Percentiles rank a stretch among this genome's conserved stretches.
Conservation (phyloP, 2,888 invertebrate species). For the Yponomeuta evonymella region DNA sequence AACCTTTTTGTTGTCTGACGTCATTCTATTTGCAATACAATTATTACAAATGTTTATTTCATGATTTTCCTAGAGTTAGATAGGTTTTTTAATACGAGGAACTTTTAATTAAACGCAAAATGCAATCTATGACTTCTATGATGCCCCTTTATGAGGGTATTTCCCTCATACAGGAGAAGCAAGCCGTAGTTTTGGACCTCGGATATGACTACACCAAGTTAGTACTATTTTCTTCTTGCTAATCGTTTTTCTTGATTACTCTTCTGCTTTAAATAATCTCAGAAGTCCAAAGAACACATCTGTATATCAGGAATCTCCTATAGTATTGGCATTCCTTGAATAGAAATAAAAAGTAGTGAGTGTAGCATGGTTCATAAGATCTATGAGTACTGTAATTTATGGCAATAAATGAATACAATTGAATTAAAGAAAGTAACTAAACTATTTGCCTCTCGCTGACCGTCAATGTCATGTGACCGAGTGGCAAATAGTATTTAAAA, state of each 20-base stretch:
- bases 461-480: neutral
- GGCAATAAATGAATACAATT: too few relatives aligned
- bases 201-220: constrained; percentile 95
- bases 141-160: constrained; percentile 90
- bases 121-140: constrained; percentile 24
- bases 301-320: too few relatives aligned
- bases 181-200: constrained; percentile 92
- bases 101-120: neutral
- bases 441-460: neutral
- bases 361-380: too few relatives aligned
- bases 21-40: too few relatives aligned
- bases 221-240: constrained; percentile 33
- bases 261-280: neutral
- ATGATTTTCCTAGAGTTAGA: constrained; percentile 3
- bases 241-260: neutral
- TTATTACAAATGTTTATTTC: constrained; percentile 19
- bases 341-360: too few relatives aligned
- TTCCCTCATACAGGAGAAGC: constrained; percentile 88
- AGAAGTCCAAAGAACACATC: too few relatives aligned
- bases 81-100: neutral
- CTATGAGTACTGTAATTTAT: too few relatives aligned
- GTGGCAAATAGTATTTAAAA: neutral
- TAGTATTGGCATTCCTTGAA: too few relatives aligned
- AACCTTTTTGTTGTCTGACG: too few relatives aligned
- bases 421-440: too few relatives aligned